A percentile compares a stretch with the other conserved stretches of the same genome.
Conservation (phyloP, 1,140 invertebrate genomes). For the Bombus picipes region DNA sequence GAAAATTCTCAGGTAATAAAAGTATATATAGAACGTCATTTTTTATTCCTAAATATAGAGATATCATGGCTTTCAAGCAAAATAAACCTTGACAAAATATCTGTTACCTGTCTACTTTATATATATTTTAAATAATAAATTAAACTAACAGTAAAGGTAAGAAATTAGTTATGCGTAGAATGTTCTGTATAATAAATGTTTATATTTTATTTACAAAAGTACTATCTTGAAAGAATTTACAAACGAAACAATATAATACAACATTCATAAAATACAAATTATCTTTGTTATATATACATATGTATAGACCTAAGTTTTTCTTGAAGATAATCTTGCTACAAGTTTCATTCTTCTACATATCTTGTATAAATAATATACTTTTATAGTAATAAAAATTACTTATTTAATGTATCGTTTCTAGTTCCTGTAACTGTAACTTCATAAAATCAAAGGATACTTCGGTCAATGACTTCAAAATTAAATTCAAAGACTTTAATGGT, state of each 20-base stretch:
- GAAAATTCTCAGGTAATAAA: neutral
- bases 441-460: neutral
- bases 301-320: neutral
- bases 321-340: neutral
- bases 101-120: neutral
- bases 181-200: neutral
- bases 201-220: neutral
- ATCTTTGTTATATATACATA: neutral
- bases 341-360: neutral
- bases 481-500: neutral
- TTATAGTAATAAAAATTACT: neutral
- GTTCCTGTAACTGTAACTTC: neutral
- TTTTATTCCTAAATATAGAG: constrained; percentile 1
- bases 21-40: neutral
- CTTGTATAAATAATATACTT: too few species aligned
- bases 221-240: neutral
- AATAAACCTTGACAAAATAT: neutral
- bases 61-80: neutral
- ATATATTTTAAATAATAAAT: neutral
- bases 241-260: neutral
- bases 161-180: neutral
- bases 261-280: neutral
- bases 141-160: neutral
- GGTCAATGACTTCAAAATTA: constrained; percentile 45
- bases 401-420: neutral